Conservation (phyloP, 2,113 vertebrate genomes). For the Proteles cristata region DNA sequence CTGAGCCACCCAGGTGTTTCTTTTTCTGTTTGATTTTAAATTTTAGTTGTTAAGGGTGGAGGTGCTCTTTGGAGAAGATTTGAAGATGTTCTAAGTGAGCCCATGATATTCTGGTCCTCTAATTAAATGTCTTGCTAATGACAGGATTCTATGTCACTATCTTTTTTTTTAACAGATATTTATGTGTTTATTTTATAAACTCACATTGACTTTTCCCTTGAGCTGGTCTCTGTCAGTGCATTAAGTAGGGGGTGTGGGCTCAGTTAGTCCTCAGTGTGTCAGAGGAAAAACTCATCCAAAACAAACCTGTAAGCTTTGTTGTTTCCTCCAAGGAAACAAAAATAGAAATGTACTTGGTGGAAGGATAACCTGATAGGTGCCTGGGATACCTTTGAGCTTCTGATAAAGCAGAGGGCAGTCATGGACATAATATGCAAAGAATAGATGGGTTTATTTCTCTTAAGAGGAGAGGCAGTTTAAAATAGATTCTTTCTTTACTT, state of each 20-base stretch:
- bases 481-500: slow-evolving; percentile 18
- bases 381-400: neutral
- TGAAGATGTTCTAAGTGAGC: neutral
- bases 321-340: slow-evolving; percentile 37
- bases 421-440: neutral
- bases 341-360: slow-evolving; percentile 34
- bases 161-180: slow-evolving; percentile 12
- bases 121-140: slow-evolving; percentile 49
- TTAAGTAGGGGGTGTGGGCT: neutral
- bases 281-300: neutral
- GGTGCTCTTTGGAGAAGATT: neutral
- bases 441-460: neutral
- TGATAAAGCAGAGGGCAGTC: neutral
- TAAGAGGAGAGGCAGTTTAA: slow-evolving; percentile 11
- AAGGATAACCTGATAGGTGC: neutral
- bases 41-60: neutral
- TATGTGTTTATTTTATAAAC: slow-evolving; percentile 23
- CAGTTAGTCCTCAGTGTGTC: neutral
- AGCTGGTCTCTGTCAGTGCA: neutral
- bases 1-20: no score
- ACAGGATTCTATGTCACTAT: slow-evolving; percentile 10
- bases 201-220: slow-evolving; percentile 29
- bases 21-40: slow-evolving; percentile 42
- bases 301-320: neutral
- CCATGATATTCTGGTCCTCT: neutral